Conservation (phyloP, 1,140 invertebrate species). For the Psilanteris sp. region DNA sequence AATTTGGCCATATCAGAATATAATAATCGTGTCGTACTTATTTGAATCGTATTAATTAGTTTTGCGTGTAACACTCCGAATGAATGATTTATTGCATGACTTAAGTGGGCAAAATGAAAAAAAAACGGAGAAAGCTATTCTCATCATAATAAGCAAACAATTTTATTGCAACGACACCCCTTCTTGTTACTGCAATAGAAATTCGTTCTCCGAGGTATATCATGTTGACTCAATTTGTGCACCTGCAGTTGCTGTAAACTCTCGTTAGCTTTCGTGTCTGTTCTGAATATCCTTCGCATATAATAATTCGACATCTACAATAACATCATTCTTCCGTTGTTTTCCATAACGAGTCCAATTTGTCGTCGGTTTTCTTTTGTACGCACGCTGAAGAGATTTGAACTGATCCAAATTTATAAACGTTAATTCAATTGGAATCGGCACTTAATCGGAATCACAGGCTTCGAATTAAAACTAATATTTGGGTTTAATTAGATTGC, state of each 20-base stretch:
- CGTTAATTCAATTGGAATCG: not conserved
- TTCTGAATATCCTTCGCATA: slow-evolving; percentile 34
- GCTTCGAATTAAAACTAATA: too few relatives aligned
- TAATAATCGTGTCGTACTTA: slow-evolving; percentile 25
- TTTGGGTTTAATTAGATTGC: too few relatives aligned
- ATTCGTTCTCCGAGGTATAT: slow-evolving; percentile 29
- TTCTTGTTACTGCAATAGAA: slow-evolving; percentile 37
- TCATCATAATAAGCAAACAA: slow-evolving; percentile 25
- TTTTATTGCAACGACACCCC: slow-evolving; percentile 12
- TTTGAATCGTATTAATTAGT: slow-evolving; percentile 30
- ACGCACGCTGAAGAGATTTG: not conserved
- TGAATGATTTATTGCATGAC: slow-evolving; percentile 7
- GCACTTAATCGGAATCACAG: not conserved
- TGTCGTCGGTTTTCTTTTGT: slow-evolving; percentile 28
- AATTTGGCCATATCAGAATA: slow-evolving; percentile 3
- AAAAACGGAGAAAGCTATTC: slow-evolving; percentile 18
- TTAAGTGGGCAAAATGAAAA: not conserved
- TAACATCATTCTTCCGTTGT: slow-evolving; percentile 15
- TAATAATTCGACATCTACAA: slow-evolving; percentile 42
- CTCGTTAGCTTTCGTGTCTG: slow-evolving; percentile 33
- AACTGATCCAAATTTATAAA: slow-evolving; percentile 3
- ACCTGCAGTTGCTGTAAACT: slow-evolving; percentile 37
- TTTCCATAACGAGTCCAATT: slow-evolving; percentile 37
- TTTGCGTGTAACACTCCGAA: slow-evolving; percentile 4
- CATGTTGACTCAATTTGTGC: slow-evolving; percentile 46